A percentile compares a stretch with the other conserved stretches of the same genome.
Evolutionary conservation across 2,888 invertebrate species (phyloP).

Genomic region (Monopis laevigella): DNA sequence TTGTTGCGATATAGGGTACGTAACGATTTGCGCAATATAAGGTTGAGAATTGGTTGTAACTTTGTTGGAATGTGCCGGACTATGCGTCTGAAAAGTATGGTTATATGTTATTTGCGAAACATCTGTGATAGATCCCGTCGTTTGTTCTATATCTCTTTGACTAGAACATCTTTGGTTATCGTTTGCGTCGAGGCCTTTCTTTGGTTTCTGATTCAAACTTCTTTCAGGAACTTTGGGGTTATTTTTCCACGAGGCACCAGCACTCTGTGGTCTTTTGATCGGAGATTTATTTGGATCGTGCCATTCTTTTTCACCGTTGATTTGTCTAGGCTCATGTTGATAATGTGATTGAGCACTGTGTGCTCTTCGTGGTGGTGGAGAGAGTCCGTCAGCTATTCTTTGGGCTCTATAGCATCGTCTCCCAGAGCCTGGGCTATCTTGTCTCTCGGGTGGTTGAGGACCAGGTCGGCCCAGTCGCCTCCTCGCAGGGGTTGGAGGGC

Average conservation of each 20-base stretch:
- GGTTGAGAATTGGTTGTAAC: conserved; percentile 40
- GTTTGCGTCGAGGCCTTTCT: conserved; percentile 39
- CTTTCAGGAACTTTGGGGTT: conserved; percentile 50
- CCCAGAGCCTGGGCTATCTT: conserved; percentile 39
- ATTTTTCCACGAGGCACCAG: conserved; percentile 51
- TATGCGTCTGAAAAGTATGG: conserved; percentile 63
- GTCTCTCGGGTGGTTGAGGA: conserved; percentile 44
- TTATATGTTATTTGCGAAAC: conserved; percentile 57
- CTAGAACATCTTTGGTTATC: conserved; percentile 34
- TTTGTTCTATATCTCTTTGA: conserved; percentile 33
- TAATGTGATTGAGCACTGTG: conserved; percentile 49
- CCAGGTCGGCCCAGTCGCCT: conserved; percentile 38
- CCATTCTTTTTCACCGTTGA: conserved; percentile 48
- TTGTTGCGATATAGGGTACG: conserved; percentile 57
- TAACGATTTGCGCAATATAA: conserved; percentile 57
- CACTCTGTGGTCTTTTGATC: conserved; percentile 53
- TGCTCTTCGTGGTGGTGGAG: conserved; percentile 46
- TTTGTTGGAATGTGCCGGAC: conserved; percentile 53
- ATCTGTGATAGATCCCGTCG: conserved; percentile 36
- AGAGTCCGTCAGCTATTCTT: conserved; percentile 48
- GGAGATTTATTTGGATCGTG: conserved; percentile 48
- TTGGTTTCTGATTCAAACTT: conserved; percentile 41
- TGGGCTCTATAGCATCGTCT: conserved; percentile 44
- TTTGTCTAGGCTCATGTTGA: conserved; percentile 35
- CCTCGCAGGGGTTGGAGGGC: conserved; percentile 48